Evolutionary conservation across 37 sponge, comb jelly and placozoan genomes (phyloP), one percentile per base, ranked within the genome.

Genomic region (Aphrocallistes beatrix): DNA sequence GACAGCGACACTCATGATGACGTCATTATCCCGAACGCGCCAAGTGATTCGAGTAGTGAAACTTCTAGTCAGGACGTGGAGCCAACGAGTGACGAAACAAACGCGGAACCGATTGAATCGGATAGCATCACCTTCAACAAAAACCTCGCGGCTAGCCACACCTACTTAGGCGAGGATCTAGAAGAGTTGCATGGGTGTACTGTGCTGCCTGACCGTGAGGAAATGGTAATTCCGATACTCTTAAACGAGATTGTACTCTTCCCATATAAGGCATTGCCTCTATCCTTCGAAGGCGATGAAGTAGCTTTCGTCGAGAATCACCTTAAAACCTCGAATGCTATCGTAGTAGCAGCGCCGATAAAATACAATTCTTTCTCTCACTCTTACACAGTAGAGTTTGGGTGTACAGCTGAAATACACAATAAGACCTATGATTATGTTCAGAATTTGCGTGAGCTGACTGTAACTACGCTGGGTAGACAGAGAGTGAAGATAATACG

Each of bases 221-320:
- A 84, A 84, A 84, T 84, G 50, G 10, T 32, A 23, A 17, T 93
- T 32, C 91, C 92, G 16, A 88, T 94, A 34, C 90, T 92, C 16
- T 81, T 94, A 23, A 51, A 82, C 34, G 88, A 51, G 36, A 85
- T 85, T 37, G 88, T 94, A 0, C 89, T 94, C 21, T 88, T 94
- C 86, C 95, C 95, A 23, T 90, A 85, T 30, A 93, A 94, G 51
- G 90, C 95, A 25, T 86, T 94, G 28, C 95, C 95, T 21, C 84
- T 94, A 83, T 87, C 92, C 85, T 85, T 92, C 50, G 50, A 83
- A 48, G 86, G 90, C 28, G 86, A 88, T 38, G 89, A 92, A 32
- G 92, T 94, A 84, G 34, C 75, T 6, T 60, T 60, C 75, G n/a
- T 60, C 10, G 75, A 60, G 75, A 3, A 60, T 3, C 75, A 60